A percentile compares a stretch with the other conserved stretches of the same genome.
Conservation (phyloP, 1,140 invertebrate genomes). For the Anoplophora glabripennis region DNA sequence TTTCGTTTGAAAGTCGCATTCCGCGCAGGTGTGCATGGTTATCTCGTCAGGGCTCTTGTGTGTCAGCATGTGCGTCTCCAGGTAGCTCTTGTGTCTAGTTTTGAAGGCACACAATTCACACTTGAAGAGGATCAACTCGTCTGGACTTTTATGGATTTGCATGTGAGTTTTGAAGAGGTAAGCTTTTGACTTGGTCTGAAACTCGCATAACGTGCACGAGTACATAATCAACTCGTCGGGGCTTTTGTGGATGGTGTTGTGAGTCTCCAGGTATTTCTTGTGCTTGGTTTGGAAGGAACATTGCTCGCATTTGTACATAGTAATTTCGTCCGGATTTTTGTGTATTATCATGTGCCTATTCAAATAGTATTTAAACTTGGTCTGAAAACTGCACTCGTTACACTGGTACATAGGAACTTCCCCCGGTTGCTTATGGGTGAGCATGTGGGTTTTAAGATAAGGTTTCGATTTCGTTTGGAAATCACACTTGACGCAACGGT, state of each 20-base stretch:
- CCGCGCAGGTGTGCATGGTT: neutral
- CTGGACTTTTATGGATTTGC: neutral
- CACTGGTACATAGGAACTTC: constrained; percentile 5
- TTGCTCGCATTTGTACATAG: constrained; percentile 18
- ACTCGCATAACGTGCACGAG: constrained; percentile 18
- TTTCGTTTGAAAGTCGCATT: constrained; percentile 10
- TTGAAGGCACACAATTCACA: no score
- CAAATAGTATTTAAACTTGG: constrained; percentile 13
- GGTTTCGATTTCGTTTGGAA: constrained; percentile 20
- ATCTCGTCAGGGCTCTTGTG: no score
- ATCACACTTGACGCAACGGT: constrained; percentile 11
- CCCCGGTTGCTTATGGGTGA: constrained; percentile 3
- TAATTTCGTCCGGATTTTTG: constrained; percentile 14
- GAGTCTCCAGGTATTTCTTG: constrained; percentile 17
- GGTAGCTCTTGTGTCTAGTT: no score
- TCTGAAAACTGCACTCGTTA: no score
- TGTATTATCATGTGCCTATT: constrained; percentile 18
- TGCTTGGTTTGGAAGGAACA: constrained; percentile 17
- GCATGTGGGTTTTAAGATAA: constrained; percentile 19
- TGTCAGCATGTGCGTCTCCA: no score
- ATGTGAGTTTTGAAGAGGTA: constrained; percentile 19
- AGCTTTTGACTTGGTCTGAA: constrained; percentile 18
- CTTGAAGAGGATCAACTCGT: neutral
- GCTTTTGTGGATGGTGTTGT: constrained; percentile 18
- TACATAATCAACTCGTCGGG: constrained; percentile 16